Conservation (phyloP, 2,888 invertebrate species). For the Sinhomidia bicolor region DNA sequence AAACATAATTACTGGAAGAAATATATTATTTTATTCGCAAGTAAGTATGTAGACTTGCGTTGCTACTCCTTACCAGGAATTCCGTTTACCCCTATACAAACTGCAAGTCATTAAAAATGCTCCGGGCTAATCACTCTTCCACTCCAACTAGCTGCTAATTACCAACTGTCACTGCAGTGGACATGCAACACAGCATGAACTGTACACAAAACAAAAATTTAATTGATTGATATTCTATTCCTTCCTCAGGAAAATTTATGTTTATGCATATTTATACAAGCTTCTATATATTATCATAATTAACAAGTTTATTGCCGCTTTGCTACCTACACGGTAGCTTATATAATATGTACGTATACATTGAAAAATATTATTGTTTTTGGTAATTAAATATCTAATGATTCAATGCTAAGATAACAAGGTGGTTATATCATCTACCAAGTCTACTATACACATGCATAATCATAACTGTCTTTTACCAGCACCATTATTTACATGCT, state of each 20-base stretch:
- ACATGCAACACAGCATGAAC: neutral
- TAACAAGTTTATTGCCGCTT: neutral
- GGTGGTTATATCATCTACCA: too few relatives aligned
- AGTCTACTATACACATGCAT: neutral
- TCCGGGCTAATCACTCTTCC: conserved; percentile 22
- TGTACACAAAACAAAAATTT: neutral
- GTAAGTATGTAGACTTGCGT: neutral
- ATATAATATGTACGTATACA: neutral
- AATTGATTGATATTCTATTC: neutral
- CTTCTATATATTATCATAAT: neutral
- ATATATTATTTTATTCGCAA: too few relatives aligned
- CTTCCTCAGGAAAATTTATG: neutral
- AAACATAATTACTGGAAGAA: neutral
- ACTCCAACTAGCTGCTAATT: neutral
- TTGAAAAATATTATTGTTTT: neutral
- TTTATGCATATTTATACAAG: neutral
- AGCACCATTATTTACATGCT: neutral
- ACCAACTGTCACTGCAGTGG: neutral
- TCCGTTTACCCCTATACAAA: neutral
- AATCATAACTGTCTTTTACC: neutral
- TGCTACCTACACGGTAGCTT: conserved; percentile 42
- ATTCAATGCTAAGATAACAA: neutral
- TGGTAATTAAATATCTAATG: too few relatives aligned
- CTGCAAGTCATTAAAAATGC: conserved; percentile 9
- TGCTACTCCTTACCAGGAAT: conserved; percentile 38